These are phyloP conservation scores for Ophiodon elongatus DNA, from an alignment of 2,113 vertebrate species.

Conservation along the genomic window DNA sequence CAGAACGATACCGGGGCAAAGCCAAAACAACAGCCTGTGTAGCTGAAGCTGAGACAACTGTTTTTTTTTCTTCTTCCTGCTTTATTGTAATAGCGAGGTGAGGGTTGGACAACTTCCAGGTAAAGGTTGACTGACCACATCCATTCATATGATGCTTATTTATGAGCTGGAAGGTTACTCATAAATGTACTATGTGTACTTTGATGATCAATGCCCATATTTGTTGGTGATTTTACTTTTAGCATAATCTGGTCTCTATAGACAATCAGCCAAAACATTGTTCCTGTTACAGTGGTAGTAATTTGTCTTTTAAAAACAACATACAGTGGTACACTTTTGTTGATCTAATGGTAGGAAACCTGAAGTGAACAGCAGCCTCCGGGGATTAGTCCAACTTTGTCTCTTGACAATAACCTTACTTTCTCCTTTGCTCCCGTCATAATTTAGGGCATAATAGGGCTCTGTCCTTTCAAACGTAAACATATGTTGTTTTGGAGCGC, in stretches of 20 bases:
- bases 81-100: constrained; percentile 18
- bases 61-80: not conserved
- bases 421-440: not conserved
- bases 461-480: not conserved
- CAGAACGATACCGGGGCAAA: constrained; percentile 36
- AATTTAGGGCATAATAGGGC: not conserved
- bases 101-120: constrained; percentile 38
- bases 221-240: not conserved
- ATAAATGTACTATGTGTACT: not conserved
- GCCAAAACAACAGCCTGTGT: constrained; percentile 40
- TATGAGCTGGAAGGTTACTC: constrained; percentile 35
- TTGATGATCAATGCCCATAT: constrained; percentile 9
- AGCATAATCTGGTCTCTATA: not conserved
- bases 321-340: not conserved
- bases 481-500: not conserved
- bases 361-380: not conserved
- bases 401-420: not conserved
- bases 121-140: constrained; percentile 38
- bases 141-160: not conserved
- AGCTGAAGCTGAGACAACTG: constrained; percentile 16
- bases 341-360: not conserved
- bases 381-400: not conserved
- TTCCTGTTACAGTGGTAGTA: not conserved
- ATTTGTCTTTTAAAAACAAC: not conserved
- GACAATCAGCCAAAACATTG: not conserved